Percentiles rank a stretch among this genome's conserved stretches.
phyloP scores from a whole-genome alignment of 2,797 vertebrate genomes.

The Numenius phaeopus region DNA sequence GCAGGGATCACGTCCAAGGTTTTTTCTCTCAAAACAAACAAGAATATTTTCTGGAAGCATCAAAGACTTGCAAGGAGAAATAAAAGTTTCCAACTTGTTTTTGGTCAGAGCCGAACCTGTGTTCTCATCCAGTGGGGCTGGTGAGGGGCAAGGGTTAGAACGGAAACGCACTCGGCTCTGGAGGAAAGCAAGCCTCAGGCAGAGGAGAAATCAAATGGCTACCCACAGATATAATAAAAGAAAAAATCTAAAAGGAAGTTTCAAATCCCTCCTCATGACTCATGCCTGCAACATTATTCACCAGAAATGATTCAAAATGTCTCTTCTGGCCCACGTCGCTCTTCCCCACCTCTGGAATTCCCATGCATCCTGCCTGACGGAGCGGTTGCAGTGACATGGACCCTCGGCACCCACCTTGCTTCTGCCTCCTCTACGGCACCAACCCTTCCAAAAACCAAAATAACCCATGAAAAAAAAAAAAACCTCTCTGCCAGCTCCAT shows the following conservation, averaged over 20 bases:
- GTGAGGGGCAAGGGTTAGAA: not conserved
- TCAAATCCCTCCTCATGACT: not conserved
- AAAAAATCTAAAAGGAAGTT: not conserved
- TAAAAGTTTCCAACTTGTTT: not conserved
- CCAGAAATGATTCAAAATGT: not conserved
- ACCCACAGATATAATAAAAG: not conserved
- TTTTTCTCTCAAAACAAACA: not conserved
- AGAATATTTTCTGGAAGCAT: not conserved
- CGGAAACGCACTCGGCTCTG: not conserved
- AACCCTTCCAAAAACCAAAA: not conserved
- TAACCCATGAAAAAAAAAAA: not conserved
- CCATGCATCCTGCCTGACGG: not conserved
- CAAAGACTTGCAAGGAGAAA: not conserved
- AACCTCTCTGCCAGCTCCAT: not conserved
- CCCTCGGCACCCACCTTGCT: not conserved
- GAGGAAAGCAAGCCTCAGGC: not conserved
- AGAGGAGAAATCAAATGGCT: not conserved
- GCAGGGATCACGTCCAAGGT: not conserved
- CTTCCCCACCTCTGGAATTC: conserved; percentile 34
- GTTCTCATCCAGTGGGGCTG: not conserved
- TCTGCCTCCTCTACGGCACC: not conserved
- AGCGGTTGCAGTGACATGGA: rapidly evolving
- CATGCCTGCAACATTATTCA: not conserved
- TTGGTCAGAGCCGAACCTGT: not conserved
- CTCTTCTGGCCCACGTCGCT: not conserved